phyloP scores from a whole-genome alignment of 2,113 vertebrate genomes.

The Ariopsis seemanni region DNA sequence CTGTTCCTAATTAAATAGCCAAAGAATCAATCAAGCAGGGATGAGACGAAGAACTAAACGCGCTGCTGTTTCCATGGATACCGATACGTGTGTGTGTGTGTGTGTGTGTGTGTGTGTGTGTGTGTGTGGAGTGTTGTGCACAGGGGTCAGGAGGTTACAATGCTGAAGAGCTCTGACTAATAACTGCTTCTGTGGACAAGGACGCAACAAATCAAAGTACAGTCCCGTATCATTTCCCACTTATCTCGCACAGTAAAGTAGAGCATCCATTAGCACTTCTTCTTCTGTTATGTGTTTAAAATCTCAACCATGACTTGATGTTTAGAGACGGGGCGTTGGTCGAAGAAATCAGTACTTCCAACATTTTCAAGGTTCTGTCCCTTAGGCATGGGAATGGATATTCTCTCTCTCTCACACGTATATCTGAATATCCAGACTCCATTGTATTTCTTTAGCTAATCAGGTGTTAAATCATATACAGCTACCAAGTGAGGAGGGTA shows the following conservation, averaged over 20 bases:
- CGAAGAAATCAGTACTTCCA: neutral
- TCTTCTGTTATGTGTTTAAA: neutral
- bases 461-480: neutral
- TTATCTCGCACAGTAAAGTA: slow-evolving; percentile 6
- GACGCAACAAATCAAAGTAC: slow-evolving; percentile 18
- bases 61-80: slow-evolving; percentile 52
- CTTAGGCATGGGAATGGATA: neutral
- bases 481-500: neutral
- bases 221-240: neutral
- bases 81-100: slow-evolving; percentile 31
- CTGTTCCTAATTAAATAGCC: slow-evolving; percentile 39
- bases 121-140: slow-evolving; percentile 30
- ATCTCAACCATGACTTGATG: neutral
- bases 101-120: no score
- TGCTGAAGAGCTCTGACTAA: slow-evolving; percentile 34
- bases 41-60: slow-evolving; percentile 17
- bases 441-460: neutral
- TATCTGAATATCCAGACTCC: neutral
- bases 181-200: slow-evolving; percentile 28
- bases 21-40: slow-evolving; percentile 41
- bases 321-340: neutral
- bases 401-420: no score
- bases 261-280: neutral
- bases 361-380: neutral
- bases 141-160: slow-evolving; percentile 45